Conservation (phyloP, 2,888 invertebrate genomes). For the Patella depressa region DNA sequence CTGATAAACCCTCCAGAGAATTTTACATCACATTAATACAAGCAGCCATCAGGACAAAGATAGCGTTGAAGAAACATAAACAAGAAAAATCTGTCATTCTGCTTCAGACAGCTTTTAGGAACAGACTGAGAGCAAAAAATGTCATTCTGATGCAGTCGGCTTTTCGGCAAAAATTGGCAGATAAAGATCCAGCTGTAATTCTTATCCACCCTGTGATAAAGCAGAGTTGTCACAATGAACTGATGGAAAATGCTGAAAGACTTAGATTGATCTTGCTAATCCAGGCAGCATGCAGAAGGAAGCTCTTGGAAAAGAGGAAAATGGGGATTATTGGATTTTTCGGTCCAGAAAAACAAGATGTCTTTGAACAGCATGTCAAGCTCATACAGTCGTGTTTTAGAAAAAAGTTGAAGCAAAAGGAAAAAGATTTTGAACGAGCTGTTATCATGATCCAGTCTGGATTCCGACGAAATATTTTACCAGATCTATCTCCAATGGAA, state of each 20-base stretch:
- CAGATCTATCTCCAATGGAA: background rate
- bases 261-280: background rate
- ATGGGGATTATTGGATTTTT: background rate
- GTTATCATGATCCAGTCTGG: constrained; percentile 1
- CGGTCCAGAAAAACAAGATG: background rate
- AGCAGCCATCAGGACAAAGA: background rate
- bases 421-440: background rate
- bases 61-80: background rate
- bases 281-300: background rate
- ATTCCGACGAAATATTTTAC: background rate
- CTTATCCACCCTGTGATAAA: background rate
- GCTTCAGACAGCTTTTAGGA: background rate
- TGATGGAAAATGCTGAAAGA: background rate
- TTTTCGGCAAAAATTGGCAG: background rate
- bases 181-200: background rate
- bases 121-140: background rate
- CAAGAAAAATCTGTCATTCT: background rate
- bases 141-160: background rate
- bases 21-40: background rate
- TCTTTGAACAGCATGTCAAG: background rate
- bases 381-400: background rate
- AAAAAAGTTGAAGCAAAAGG: background rate
- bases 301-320: background rate
- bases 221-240: background rate
- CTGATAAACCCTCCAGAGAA: background rate